Base-by-base conservation (phyloP, 1,140 invertebrate species). In the Microplitis mediator region DNA sequence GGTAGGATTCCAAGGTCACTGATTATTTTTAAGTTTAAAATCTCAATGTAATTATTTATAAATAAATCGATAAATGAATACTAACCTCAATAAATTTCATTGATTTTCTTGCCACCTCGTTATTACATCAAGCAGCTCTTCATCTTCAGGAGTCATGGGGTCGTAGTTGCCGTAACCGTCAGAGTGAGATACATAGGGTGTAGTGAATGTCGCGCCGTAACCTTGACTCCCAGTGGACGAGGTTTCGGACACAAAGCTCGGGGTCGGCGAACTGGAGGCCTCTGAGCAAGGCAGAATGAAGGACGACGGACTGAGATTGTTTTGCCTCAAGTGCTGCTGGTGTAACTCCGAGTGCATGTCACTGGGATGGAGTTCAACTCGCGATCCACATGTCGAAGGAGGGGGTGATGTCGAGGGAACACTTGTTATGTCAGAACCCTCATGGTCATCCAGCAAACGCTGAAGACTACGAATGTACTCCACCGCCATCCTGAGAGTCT, bases 381-480 rank as follows among this genome's bases (percentile, higher is more conserved):
- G 73, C 52, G 74, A 79, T 66, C 78, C 23, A 4, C 81, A 78
- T 0, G 76, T 75, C 0, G 81, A 81, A 0, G 81, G 79, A 2
- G 76, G 69, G 0, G 76, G 51, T 3, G 81, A 78, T 0, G 81
- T 75, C 0, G 77, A 74, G 4, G 65, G 50, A 9, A 69, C 50
- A 61, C 68, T 69, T 13, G 61, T 58, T 8, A 13, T 16, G n/a
- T 84, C 82, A 5, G 87, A 81, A 34, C 89, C 76, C 84, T 92
- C 91, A 79, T 91, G 88, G 65, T 94, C 92, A 52, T 94, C 94
- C 31, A 98, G 86, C 63, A 98, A 88, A 74, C 93, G 90, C 82
- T 98, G 93, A 32, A 99, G 88, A 75, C 94, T 92, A 71, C 93
- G 90, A 75, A 99, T 99, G 83, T 99, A 98, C 82, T 98, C 95